Conservation (phyloP, 1,140 invertebrate species). For the Aplysia californica region DNA sequence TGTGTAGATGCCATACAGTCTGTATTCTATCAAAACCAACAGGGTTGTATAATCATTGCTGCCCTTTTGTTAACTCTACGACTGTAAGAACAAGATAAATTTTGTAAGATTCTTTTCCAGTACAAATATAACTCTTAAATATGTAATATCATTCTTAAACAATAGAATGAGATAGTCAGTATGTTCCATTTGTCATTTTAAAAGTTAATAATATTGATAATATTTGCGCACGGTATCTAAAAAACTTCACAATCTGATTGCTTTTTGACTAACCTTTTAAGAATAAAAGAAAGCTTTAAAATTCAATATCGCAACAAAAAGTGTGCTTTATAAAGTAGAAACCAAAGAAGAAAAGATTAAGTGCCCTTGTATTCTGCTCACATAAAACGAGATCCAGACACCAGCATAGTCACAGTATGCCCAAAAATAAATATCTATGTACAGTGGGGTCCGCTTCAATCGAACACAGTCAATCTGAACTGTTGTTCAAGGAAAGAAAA, state of each 20-base stretch:
- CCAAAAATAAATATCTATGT: too few relatives aligned
- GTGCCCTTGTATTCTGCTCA: too few relatives aligned
- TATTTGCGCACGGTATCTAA: background rate
- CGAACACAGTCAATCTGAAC: too few relatives aligned
- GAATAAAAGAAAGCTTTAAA: background rate
- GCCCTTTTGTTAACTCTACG: background rate
- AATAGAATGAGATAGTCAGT: background rate
- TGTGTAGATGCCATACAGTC: background rate
- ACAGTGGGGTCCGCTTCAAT: too few relatives aligned
- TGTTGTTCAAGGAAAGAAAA: too few relatives aligned
- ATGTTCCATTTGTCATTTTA: background rate
- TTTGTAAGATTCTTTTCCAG: background rate
- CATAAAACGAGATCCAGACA: too few relatives aligned
- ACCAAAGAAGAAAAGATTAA: too few relatives aligned
- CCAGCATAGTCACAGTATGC: too few relatives aligned
- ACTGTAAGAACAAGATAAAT: background rate
- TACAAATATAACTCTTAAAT: background rate
- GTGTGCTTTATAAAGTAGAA: too few relatives aligned
- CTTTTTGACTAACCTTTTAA: background rate
- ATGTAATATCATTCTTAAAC: background rate
- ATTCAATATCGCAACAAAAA: background rate
- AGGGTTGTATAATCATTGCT: background rate
- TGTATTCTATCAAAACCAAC: background rate
- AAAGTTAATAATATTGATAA: background rate
- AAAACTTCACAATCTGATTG: background rate